Evolutionary conservation across 1,140 invertebrate genomes (phyloP).

Genomic region (Bombus ignitus): DNA sequence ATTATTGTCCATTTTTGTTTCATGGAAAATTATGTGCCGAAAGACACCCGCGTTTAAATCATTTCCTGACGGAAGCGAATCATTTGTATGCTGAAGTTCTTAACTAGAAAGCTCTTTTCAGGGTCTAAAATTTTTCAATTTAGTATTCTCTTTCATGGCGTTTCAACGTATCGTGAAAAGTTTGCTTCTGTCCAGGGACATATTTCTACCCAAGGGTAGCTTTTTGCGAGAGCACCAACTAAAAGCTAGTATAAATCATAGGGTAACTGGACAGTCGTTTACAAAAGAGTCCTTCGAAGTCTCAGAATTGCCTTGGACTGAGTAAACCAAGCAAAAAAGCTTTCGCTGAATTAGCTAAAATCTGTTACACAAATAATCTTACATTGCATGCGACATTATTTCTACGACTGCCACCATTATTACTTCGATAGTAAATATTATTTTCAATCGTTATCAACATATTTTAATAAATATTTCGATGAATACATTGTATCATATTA

Average conservation of each 20-base stretch:
- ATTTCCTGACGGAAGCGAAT: background rate
- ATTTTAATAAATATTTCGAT: background rate
- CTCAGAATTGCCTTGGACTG: conserved; percentile 50
- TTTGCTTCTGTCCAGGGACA: conserved; percentile 54
- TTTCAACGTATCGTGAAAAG: conserved; percentile 55
- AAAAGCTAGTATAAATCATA: conserved; percentile 82
- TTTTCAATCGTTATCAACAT: background rate
- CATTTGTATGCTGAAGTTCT: conserved; percentile 5
- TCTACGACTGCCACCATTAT: background rate
- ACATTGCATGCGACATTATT: background rate
- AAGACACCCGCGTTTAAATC: background rate
- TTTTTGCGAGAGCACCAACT: conserved; percentile 76
- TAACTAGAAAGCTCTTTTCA: conserved; percentile 14
- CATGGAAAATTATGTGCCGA: too few species aligned
- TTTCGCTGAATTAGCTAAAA: background rate
- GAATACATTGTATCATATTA: background rate
- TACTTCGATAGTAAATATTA: background rate
- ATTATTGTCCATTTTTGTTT: background rate
- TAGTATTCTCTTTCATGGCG: conserved; percentile 58
- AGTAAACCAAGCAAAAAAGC: background rate
- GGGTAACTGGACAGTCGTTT: conserved; percentile 76
- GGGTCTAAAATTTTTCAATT: conserved; percentile 52
- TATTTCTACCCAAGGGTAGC: conserved; percentile 73
- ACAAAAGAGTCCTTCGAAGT: conserved; percentile 75
- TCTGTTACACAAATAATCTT: background rate